These are phyloP conservation scores for Bombus confusus DNA, from an alignment of 1,140 invertebrate genomes.

Conservation along the genomic window DNA sequence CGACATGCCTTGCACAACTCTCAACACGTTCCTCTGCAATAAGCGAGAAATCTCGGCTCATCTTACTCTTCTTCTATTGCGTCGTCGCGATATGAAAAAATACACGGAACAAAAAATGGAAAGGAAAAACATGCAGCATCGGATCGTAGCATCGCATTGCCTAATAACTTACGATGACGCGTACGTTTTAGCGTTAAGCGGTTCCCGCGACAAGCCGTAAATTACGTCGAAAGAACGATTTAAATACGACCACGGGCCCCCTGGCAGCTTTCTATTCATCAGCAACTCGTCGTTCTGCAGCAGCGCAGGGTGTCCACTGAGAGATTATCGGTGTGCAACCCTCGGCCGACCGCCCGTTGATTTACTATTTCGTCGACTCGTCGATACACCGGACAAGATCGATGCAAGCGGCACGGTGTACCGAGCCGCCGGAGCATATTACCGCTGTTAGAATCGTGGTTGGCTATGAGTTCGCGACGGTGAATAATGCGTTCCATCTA, in stretches of 20 bases:
- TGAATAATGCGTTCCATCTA: constrained; percentile 42
- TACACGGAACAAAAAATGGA: neutral
- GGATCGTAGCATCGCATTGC: constrained; percentile 8
- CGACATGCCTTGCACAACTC: neutral
- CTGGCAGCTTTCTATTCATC: constrained; percentile 4
- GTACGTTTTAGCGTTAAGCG: constrained; percentile 17
- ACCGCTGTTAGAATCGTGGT: constrained; percentile 30
- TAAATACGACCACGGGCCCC: constrained; percentile 14
- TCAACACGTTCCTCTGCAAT: neutral
- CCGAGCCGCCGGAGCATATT: constrained; percentile 32
- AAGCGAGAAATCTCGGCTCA: neutral
- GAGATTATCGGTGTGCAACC: neutral
- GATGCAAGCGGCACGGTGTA: constrained; percentile 27
- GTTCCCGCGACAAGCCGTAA: constrained; percentile 38
- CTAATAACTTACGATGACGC: constrained; percentile 52
- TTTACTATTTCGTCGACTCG: constrained; percentile 60
- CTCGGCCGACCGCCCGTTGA: constrained; percentile 27
- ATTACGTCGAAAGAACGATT: constrained; percentile 41
- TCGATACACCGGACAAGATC: constrained; percentile 44
- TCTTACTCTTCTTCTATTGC: neutral
- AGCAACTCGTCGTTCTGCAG: neutral
- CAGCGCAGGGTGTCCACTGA: neutral
- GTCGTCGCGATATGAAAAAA: neutral
- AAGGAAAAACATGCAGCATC: neutral
- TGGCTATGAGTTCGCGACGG: constrained; percentile 17